phyloP scores from a whole-genome alignment of 2,888 invertebrate genomes.

The Hypercompe scribonia region DNA sequence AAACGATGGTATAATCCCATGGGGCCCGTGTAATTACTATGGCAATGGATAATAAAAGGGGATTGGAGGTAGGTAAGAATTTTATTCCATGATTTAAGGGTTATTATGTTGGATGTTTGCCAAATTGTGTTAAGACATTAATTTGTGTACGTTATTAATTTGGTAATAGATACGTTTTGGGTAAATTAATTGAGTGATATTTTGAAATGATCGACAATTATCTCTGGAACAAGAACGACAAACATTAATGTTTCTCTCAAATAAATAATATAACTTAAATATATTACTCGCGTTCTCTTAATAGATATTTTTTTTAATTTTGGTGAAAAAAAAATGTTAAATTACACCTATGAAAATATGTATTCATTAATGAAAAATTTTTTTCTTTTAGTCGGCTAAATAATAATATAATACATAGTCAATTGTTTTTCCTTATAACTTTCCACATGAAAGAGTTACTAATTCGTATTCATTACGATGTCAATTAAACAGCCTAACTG shows the following conservation, averaged over 20 bases:
- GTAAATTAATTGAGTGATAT: neutral
- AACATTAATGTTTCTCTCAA: no score
- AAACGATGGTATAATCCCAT: constrained; percentile 14
- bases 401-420: no score
- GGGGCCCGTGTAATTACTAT: constrained; percentile 1
- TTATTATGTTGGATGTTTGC: constrained; percentile 23
- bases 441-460: constrained; percentile 7
- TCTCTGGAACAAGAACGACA: no score
- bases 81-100: neutral
- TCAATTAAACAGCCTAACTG: constrained; percentile 17
- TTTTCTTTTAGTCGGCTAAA: no score
- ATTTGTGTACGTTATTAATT: constrained; percentile 22
- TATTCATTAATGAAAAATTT: no score
- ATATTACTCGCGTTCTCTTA: no score
- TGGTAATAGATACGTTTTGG: neutral
- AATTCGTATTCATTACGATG: constrained; percentile 20
- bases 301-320: no score
- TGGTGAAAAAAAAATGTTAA: no score
- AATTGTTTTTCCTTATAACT: neutral
- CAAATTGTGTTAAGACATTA: constrained; percentile 36
- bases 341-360: no score
- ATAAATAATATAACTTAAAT: neutral
- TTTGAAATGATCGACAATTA: neutral
- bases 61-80: constrained; percentile 2
- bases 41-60: neutral